These are phyloP conservation scores for Cossypha heuglini DNA, from an alignment of 2,797 vertebrate genomes.

Conservation along the genomic window DNA sequence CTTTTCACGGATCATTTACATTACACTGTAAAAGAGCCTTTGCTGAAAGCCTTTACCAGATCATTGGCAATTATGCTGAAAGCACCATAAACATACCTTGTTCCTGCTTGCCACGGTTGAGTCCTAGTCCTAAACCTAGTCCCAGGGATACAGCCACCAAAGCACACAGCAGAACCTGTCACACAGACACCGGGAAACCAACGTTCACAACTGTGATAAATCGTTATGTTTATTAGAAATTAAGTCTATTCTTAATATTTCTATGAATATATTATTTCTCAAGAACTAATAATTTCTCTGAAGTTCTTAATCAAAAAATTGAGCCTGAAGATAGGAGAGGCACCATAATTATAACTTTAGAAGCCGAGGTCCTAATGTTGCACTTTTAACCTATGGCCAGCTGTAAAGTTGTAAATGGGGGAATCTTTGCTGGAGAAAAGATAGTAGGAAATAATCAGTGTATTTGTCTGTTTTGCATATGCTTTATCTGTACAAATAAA, in stretches of 20 bases:
- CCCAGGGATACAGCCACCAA: conserved; percentile 76
- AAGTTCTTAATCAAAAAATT: not conserved
- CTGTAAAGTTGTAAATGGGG: not conserved
- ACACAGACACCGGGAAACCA: not conserved
- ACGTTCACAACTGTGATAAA: not conserved
- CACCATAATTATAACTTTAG: not conserved
- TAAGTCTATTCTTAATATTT: not conserved
- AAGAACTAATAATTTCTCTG: not conserved
- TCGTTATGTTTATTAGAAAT: not conserved
- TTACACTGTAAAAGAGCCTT: not conserved
- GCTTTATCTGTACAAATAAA: not conserved
- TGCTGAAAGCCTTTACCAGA: not conserved
- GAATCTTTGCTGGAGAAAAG: not conserved
- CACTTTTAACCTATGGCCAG: not conserved
- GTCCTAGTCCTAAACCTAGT: conserved; percentile 76
- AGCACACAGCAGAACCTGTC: conserved; percentile 74
- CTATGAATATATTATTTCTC: not conserved
- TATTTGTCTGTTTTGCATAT: not conserved
- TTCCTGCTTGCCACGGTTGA: conserved; percentile 30
- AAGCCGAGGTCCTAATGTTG: not conserved
- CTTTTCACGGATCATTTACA: not conserved
- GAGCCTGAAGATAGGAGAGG: not conserved
- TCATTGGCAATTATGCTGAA: not conserved
- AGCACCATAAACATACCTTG: conserved; percentile 66
- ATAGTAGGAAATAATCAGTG: not conserved